Percentiles rank a stretch among this genome's conserved stretches.
These are phyloP conservation scores for Candoia aspera DNA, from an alignment of 2,113 vertebrate genomes.

Conservation along the genomic window DNA sequence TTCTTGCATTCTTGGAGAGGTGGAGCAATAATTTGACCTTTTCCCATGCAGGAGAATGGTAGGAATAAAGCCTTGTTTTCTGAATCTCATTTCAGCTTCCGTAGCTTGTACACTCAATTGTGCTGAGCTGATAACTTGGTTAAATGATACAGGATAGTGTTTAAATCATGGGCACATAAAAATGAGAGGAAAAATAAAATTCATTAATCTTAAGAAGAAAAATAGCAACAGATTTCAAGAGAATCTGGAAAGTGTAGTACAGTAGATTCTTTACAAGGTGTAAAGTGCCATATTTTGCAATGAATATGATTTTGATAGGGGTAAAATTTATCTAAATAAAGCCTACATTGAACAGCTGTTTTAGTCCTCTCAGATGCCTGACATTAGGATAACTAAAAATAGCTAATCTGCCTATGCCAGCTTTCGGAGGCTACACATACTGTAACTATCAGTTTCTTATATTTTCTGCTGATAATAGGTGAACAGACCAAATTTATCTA, in stretches of 20 bases:
- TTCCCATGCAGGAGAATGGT: not conserved
- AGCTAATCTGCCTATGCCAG: not conserved
- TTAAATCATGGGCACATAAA: not conserved
- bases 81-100: not conserved
- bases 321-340: constrained; percentile 5
- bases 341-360: not conserved
- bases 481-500: not conserved
- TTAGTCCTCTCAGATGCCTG: constrained; percentile 3
- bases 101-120: not conserved
- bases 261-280: not conserved
- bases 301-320: not conserved
- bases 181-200: not conserved
- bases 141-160: not conserved
- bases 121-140: not conserved
- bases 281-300: constrained; percentile 3
- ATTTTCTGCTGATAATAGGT: constrained; percentile 26
- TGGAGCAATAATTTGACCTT: not conserved
- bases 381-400: constrained; percentile 19
- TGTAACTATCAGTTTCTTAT: not conserved
- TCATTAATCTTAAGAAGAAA: not conserved
- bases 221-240: not conserved
- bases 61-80: not conserved
- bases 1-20: not conserved
- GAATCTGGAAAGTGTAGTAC: not conserved
- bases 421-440: not conserved